A percentile compares a stretch with the other conserved stretches of the same genome.
phyloP scores from a whole-genome alignment of 2,888 invertebrate genomes.

The Venusia cambrica region DNA sequence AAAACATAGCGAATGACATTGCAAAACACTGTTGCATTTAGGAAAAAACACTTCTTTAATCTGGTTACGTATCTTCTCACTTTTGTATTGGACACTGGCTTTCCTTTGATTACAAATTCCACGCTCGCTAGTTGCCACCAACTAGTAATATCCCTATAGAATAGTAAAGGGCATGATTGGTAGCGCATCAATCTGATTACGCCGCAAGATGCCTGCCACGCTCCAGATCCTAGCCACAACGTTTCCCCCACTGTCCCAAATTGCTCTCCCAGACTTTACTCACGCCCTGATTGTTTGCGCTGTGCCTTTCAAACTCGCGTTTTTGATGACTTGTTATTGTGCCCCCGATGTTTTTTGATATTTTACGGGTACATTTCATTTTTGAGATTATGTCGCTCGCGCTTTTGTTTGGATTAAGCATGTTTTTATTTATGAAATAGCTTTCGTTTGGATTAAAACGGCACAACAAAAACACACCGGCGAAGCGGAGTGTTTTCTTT shows the following conservation, averaged over 20 bases:
- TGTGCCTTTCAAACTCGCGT: conserved; percentile 17
- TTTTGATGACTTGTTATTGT: conserved; percentile 28
- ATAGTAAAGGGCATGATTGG: neutral
- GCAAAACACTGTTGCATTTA: too few species aligned
- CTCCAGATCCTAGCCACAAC: conserved; percentile 20
- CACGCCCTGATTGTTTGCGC: conserved; percentile 29
- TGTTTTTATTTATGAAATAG: conserved; percentile 14
- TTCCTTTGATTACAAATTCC: neutral
- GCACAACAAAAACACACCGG: conserved; percentile 1
- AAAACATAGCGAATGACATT: too few species aligned
- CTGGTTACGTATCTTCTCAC: too few species aligned
- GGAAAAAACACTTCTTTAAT: too few species aligned
- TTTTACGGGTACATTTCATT: conserved; percentile 22
- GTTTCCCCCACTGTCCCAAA: conserved; percentile 17
- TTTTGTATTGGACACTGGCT: too few species aligned
- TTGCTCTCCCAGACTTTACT: conserved; percentile 19
- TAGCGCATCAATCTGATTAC: conserved; percentile 18
- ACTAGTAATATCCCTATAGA: neutral
- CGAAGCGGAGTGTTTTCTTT: too few species aligned
- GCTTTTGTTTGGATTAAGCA: conserved; percentile 14
- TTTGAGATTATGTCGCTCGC: conserved; percentile 17
- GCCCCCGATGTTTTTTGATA: conserved; percentile 21
- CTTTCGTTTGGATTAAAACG: conserved; percentile 10
- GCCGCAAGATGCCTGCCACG: conserved; percentile 15
- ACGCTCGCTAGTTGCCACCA: neutral